Percentiles rank a stretch among this genome's conserved stretches.
Conservation (phyloP, 2,888 invertebrate species). For the Lobophora halterata region DNA sequence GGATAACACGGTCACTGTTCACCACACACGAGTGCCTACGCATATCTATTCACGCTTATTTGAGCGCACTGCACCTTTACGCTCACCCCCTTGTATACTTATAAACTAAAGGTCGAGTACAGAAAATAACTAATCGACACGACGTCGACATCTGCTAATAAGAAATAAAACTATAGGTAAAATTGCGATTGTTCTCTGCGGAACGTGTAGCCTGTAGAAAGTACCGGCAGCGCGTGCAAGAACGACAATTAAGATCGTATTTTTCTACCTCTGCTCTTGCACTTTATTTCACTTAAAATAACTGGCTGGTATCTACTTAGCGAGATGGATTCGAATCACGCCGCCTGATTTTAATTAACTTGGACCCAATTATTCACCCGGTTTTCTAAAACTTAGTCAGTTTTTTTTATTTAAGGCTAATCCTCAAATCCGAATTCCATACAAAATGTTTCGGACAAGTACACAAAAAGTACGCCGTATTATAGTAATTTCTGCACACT, state of each 20-base stretch:
- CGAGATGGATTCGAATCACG: constrained; percentile 13
- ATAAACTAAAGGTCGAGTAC: constrained; percentile 18
- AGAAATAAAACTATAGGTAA: constrained; percentile 58
- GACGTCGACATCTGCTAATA: too few relatives aligned
- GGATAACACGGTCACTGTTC: constrained; percentile 47
- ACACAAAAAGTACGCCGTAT: too few relatives aligned
- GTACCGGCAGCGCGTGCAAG: constrained; percentile 59
- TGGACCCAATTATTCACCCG: constrained; percentile 1
- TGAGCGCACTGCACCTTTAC: constrained; percentile 49
- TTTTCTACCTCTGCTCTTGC: constrained; percentile 42
- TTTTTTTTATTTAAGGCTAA: too few relatives aligned
- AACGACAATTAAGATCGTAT: constrained; percentile 60
- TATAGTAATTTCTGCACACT: too few relatives aligned
- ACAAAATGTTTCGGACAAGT: too few relatives aligned
- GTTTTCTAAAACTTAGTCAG: not conserved
- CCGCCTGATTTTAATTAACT: constrained; percentile 4
- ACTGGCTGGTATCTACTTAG: constrained; percentile 12
- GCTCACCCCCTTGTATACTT: constrained; percentile 39
- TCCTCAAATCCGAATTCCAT: too few relatives aligned
- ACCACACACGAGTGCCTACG: constrained; percentile 53
- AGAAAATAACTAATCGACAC: constrained; percentile 54
- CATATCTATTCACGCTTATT: constrained; percentile 59
- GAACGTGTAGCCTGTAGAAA: constrained; percentile 58
- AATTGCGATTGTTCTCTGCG: constrained; percentile 66
- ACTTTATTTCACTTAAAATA: constrained; percentile 25